Evolutionary conservation across 2,113 vertebrate genomes (phyloP), one percentile per base, ranked within the genome.

Genomic region (Grantiella picta): DNA sequence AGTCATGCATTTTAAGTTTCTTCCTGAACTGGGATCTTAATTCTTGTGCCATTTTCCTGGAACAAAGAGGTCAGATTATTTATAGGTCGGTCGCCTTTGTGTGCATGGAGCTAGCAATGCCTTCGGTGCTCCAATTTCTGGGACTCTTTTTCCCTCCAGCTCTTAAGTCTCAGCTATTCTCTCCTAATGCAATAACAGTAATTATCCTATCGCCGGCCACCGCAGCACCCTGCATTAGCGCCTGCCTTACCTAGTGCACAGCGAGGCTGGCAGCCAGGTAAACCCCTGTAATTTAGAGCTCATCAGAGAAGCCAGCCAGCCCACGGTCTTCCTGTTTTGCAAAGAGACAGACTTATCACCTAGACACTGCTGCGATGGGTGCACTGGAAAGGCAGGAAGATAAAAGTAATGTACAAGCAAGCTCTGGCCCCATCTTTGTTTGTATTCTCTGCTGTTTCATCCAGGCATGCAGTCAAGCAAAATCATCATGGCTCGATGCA

Each of bases 1-100:
- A 90, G 88, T 90, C 89, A 93, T 78, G 77, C 91, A 89, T 96
- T 96, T 94, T 31, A 94, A 78, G 61, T 65, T 84, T 75, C 91
- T 95, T 95, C 92, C 86, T 91, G 77, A 89, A 42, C 45, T 0
- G 0, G 86, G 64, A 29, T 89, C 92, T 94, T 94, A 92, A 91
- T 94, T 86, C 86, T 84, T 78, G 49, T 65, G 77, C 92, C 63
- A 27, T 84, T 94, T 94, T 73, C 29, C 65, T 36, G 53, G 86
- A 91, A 89, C 92, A 94, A 89, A 89, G 94, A 78, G 91, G 91
- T 82, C 68, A 38, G 89, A 70, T 52, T 91, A 86, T 91, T 95
- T 95, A 86, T 94, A 88, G 82, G 47, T 50, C 9, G 35, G 75
- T 52, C 42, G 21, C 95, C 87, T 93, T 92, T 91, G 86, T 83